Evolutionary conservation across 1,140 invertebrate genomes (phyloP), one percentile per base, ranked within the genome.

Genomic region (Drosophila tristis): DNA sequence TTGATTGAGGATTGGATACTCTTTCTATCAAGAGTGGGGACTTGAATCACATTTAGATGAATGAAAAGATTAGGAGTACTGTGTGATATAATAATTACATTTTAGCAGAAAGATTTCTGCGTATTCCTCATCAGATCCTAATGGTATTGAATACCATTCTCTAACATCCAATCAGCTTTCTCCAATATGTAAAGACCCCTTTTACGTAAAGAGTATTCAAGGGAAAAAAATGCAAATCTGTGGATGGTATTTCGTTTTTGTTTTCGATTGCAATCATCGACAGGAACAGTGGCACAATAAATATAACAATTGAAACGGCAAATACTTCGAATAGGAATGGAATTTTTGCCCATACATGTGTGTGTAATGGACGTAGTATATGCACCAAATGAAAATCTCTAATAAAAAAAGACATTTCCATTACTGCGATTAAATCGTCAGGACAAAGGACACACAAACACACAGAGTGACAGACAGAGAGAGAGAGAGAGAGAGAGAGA

Each of bases 381-480:
- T 71, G 74, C 58, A 56, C 26, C 44, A 66, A 80, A 70, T 80
- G 80, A 75, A 84, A 84, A 67, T 70, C 80, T 85, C 63, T 74
- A 80, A 85, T 85, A 85, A 85, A 82, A 80, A 86, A 81, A 55
- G 84, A 87, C 79, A 79, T 89, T 89, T 89, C 84, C 84, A 89
- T 89, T 89, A 89, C 76, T 63, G 64, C 84, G 84, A 89, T 89
- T 89, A 89, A 89, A 84, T 89, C 79, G 84, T 79, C 47, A 70
- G 57, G 29, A 73, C 70, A 73, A 73, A 73, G 68, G 53, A 39
- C 54, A 67, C 15, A 57, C 35, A 63, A 29, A 53, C 54, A 49
- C 35, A 39, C 9, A 39, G 50, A 64, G 9, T 48, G 16, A 29
- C 47, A 47, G 16, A 56, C 5, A 20, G 57, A 29, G 4, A 39